A percentile compares a stretch with the other conserved stretches of the same genome.
Conservation (phyloP, 1,140 invertebrate species). For the Penaeus indicus region DNA sequence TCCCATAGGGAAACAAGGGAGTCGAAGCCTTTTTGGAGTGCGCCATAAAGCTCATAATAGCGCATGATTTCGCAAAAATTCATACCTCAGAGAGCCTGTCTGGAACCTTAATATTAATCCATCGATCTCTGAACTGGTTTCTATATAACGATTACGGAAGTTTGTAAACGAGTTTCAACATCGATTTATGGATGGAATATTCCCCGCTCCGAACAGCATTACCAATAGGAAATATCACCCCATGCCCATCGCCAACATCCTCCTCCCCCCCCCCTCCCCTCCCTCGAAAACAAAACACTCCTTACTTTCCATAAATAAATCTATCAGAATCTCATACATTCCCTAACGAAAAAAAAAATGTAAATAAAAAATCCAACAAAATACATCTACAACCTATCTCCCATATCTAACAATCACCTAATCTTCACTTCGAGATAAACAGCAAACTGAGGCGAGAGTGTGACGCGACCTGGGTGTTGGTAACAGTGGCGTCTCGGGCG, state of each 20-base stretch:
- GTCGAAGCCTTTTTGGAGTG: neutral
- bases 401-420: too few relatives aligned
- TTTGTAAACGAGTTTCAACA: constrained; percentile 49
- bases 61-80: constrained; percentile 26
- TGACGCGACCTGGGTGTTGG: neutral
- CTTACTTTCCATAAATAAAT: too few relatives aligned
- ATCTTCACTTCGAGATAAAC: too few relatives aligned
- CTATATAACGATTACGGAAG: constrained; percentile 53
- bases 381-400: neutral
- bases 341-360: too few relatives aligned
- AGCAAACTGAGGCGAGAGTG: too few relatives aligned
- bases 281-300: neutral
- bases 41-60: constrained; percentile 33
- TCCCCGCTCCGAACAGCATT: constrained; percentile 2
- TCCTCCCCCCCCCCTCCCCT: neutral
- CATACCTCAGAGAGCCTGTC: constrained; percentile 9
- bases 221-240: neutral
- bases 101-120: constrained; percentile 39
- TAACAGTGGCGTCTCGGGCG: neutral
- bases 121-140: constrained; percentile 50
- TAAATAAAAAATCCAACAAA: neutral
- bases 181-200: constrained; percentile 32
- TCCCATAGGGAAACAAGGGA: constrained; percentile 1
- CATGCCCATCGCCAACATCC: too few relatives aligned
- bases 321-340: too few relatives aligned